Percentiles rank a stretch among this genome's conserved stretches.
These are phyloP conservation scores for Styela plicata DNA, from an alignment of 23 tunicate genomes.

Conservation along the genomic window DNA sequence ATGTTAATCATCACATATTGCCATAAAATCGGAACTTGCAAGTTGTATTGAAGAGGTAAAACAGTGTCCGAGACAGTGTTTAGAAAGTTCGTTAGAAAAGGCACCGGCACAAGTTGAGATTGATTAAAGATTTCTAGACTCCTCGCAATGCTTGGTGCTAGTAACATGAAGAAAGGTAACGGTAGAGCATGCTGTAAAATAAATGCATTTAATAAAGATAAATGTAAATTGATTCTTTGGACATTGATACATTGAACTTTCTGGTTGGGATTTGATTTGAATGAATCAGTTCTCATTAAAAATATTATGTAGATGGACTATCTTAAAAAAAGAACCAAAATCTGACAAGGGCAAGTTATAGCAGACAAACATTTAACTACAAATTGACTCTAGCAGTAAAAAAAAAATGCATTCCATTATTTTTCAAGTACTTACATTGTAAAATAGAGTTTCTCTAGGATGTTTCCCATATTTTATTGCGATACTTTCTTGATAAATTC, in stretches of 20 bases:
- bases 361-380: too few relatives aligned
- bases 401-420: too few relatives aligned
- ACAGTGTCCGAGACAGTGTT: not conserved
- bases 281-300: too few relatives aligned
- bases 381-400: too few relatives aligned
- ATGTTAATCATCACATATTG: constrained; percentile 76
- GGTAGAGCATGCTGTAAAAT: constrained; percentile 79
- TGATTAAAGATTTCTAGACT: constrained; percentile 41
- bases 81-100: constrained; percentile 13
- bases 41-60: not conserved
- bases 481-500: constrained; percentile 82
- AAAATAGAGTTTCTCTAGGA: constrained; percentile 75
- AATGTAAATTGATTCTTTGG: not conserved
- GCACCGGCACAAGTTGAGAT: constrained; percentile 40
- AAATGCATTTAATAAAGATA: not conserved
- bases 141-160: constrained; percentile 68
- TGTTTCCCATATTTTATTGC: constrained; percentile 56
- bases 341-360: too few relatives aligned
- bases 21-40: constrained; percentile 75
- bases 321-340: too few relatives aligned
- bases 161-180: constrained; percentile 58
- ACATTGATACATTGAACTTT: too few relatives aligned
- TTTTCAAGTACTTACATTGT: constrained; percentile 84
- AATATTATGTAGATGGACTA: too few relatives aligned
- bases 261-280: too few relatives aligned